phyloP scores from a whole-genome alignment of 2,888 invertebrate species.

The Oligia latruncula region DNA sequence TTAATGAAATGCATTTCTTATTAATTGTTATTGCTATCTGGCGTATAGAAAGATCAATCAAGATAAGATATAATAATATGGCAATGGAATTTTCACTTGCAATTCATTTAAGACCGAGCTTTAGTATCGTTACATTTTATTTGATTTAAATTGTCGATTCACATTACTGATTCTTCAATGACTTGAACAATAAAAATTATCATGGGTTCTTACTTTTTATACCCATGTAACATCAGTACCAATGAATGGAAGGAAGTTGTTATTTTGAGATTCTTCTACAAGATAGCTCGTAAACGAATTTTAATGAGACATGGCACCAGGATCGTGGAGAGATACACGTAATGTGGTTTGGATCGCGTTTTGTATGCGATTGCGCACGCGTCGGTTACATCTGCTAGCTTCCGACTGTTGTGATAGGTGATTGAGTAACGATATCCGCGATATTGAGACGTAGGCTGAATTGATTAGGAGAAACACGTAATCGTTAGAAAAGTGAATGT shows the following conservation, averaged over 20 bases:
- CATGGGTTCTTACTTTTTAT: conserved; percentile 54
- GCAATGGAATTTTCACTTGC: not conserved
- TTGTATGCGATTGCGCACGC: conserved; percentile 69
- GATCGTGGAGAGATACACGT: conserved; percentile 53
- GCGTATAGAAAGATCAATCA: conserved; percentile 11
- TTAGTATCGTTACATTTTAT: not conserved
- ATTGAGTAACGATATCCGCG: conserved; percentile 76
- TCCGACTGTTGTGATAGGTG: conserved; percentile 72
- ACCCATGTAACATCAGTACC: conserved; percentile 59
- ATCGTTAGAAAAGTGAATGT: conserved; percentile 27
- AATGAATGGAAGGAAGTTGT: conserved; percentile 76
- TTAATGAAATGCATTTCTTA: conserved; percentile 22
- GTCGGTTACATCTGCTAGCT: conserved; percentile 71
- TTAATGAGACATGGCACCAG: conserved; percentile 64
- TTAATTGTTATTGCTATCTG: conserved; percentile 3
- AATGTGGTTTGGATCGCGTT: conserved; percentile 62
- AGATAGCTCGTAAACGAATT: conserved; percentile 72
- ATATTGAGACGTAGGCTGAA: conserved; percentile 65
- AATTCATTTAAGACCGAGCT: not conserved
- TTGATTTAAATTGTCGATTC: conserved; percentile 8
- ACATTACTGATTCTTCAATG: not conserved
- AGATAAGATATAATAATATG: not conserved
- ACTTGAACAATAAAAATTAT: conserved; percentile 45
- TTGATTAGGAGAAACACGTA: conserved; percentile 55
- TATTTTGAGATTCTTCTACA: conserved; percentile 71